Evolutionary conservation across 1,140 invertebrate genomes (phyloP).

Genomic region (Lethrus apterus): DNA sequence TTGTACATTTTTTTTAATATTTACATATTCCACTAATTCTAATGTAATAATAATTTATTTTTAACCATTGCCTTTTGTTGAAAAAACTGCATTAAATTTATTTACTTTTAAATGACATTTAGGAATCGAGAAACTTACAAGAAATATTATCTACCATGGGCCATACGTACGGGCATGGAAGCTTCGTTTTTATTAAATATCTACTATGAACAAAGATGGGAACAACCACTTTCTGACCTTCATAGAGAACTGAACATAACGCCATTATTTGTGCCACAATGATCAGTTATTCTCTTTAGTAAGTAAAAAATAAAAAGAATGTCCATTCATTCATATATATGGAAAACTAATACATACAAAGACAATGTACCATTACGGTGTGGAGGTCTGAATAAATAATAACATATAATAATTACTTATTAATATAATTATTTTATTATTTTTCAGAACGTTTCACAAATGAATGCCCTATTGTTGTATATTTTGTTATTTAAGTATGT

Average conservation of each 20-base stretch:
- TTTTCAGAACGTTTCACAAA: neutral
- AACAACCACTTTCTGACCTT: constrained; percentile 73
- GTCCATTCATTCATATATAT: neutral
- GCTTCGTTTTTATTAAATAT: constrained; percentile 69
- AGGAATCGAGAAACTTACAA: constrained; percentile 75
- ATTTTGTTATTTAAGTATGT: no score
- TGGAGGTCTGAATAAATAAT: no score
- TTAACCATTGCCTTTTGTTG: no score
- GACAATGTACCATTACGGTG: no score
- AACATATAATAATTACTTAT: no score
- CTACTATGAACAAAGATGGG: constrained; percentile 91
- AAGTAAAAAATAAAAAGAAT: neutral
- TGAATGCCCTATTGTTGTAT: no score
- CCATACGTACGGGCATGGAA: constrained; percentile 66
- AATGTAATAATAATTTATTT: no score
- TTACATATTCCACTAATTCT: no score
- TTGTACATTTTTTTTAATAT: no score
- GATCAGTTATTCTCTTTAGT: constrained; percentile 1
- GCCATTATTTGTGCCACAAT: constrained; percentile 20
- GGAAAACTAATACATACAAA: neutral
- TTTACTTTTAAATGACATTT: constrained; percentile 36
- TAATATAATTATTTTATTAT: neutral
- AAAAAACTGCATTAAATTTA: no score
- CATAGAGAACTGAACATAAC: constrained; percentile 64
- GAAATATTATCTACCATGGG: constrained; percentile 77